Conservation (phyloP, 2,113 vertebrate genomes). For the Eretmochelys imbricata region DNA sequence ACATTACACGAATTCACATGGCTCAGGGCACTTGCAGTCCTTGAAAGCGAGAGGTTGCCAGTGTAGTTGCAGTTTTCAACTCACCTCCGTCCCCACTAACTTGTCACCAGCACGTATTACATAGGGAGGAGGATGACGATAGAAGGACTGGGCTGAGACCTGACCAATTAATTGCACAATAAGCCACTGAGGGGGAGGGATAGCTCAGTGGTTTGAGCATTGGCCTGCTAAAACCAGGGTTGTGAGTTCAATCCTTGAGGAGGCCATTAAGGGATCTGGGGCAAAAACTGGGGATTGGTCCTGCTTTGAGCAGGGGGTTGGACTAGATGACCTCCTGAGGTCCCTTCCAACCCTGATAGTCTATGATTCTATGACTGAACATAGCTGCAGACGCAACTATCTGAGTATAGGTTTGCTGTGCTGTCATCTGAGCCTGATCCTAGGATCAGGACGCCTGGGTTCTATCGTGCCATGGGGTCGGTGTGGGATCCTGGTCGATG, state of each 20-base stretch:
- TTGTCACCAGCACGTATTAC: not conserved
- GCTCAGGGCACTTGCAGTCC: not conserved
- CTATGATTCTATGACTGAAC: no score
- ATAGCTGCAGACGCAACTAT: not conserved
- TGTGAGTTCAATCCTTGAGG: no score
- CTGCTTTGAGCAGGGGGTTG: no score
- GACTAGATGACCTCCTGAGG: no score
- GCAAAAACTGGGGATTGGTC: no score
- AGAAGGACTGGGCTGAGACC: not conserved
- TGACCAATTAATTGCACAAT: not conserved
- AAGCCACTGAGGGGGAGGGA: not conserved
- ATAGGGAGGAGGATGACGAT: not conserved
- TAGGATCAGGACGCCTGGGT: not conserved
- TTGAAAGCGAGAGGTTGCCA: not conserved
- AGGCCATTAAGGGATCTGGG: no score
- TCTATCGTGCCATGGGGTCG: not conserved
- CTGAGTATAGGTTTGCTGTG: not conserved
- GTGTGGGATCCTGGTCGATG: not conserved
- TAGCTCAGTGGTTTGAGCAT: no score
- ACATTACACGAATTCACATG: not conserved
- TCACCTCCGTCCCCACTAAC: not conserved
- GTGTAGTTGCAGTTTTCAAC: not conserved
- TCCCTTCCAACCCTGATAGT: no score
- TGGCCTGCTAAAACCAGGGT: no score
- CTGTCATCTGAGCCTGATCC: not conserved